These are phyloP conservation scores for Pica pica DNA, from an alignment of 2,113 vertebrate genomes.

Conservation along the genomic window DNA sequence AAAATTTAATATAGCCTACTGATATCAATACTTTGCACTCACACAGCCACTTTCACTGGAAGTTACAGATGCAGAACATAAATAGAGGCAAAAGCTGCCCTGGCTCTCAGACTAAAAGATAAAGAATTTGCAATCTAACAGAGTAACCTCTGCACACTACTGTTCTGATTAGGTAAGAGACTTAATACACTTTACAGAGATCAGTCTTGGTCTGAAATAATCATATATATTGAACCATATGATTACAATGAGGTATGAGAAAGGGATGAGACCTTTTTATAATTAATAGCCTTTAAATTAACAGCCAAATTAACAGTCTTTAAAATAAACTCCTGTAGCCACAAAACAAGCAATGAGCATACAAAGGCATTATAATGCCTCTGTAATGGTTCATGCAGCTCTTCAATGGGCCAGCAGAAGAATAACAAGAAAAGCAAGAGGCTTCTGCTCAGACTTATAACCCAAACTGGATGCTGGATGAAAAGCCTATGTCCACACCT, in stretches of 20 bases:
- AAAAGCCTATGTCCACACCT: not conserved
- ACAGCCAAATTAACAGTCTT: not conserved
- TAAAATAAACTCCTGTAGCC: not conserved
- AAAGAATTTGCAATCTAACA: not conserved
- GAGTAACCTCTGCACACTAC: not conserved
- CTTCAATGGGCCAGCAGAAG: not conserved
- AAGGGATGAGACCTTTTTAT: not conserved
- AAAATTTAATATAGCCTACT: not conserved
- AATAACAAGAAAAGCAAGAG: not conserved
- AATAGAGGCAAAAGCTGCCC: not conserved
- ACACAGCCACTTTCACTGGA: not conserved
- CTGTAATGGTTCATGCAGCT: not conserved
- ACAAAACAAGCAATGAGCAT: not conserved
- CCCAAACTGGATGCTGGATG: not conserved
- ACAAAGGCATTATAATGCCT: not conserved
- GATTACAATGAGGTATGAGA: not conserved
- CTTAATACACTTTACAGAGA: not conserved
- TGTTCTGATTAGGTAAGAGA: not conserved
- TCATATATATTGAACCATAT: not conserved
- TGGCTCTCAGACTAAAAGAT: not conserved
- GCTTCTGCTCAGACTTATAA: not conserved
- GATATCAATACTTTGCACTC: not conserved
- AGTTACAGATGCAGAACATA: not conserved
- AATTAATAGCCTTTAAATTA: not conserved
- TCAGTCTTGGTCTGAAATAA: not conserved